Evolutionary conservation across 1,140 invertebrate species (phyloP), one percentile per base, ranked within the genome.

Genomic region (Amyelois transitella): DNA sequence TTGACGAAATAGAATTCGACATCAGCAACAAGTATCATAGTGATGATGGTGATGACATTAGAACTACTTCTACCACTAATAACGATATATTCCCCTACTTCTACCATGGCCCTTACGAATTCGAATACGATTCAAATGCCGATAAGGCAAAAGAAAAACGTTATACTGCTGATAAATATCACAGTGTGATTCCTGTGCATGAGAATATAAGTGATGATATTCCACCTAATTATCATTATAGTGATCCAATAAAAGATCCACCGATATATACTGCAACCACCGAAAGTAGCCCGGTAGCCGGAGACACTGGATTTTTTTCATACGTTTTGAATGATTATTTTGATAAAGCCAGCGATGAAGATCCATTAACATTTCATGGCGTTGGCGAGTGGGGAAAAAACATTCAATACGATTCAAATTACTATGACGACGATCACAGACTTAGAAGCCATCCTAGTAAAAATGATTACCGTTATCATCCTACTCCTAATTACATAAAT

Each of bases 81-180:
- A 77, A 76, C 32, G 66, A 80, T 21, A 53, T 50, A 21, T 82
- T 79, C 79, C 82, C 82, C 6, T 76, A 74, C 52, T 70, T 64
- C 19, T 79, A 78, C 45, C 66, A 71, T 12, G 68, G 43, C 24
- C 69, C 72, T 1, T 79, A 81, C 38, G 77, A 83, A 44, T 77
- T 78, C 55, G 69, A 76, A 55, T 60, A 58, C 24, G 59, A 64
- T 50, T 55, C 55, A 10, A 68, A 79, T 28, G 60, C 51, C 5
- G 67, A 81, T 48, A 82, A 80, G 61, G 72, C 62, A 10, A 80
- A 82, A 67, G 74, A 81, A 21, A 82, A 81, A 68, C 70, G 75
- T 18, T 77, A 69, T 19, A 58, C 64, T n/a, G 22, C 50, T 5
- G 55, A 64, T 18, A 28, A 45, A n/a, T 18, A 49, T 24, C 53